Base-by-base conservation (phyloP, 2,888 invertebrate genomes). In the Brachypalpus laphriformis region DNA sequence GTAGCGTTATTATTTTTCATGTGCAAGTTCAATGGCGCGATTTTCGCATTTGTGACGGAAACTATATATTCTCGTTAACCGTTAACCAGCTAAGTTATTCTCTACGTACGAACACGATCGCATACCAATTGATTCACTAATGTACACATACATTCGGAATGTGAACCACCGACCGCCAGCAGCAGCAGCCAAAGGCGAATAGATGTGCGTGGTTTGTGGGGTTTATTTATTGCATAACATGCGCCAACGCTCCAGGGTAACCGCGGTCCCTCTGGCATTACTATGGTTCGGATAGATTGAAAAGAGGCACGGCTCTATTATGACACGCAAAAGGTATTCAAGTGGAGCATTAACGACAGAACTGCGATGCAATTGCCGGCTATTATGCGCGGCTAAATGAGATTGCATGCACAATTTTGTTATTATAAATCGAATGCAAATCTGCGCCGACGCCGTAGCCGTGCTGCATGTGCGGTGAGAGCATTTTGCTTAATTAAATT, bases 1-100 rank as follows among this genome's bases (percentile, higher is more conserved):
- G 66, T 42, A 40, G 74, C 51, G 47, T 66, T 34, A 37, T 68
- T 68, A 49, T 47, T 75, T 75, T 75, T 76, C 71, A 82, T 75
- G 80, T 57, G 81, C 80, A 85, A 85, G 85, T 85, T 85, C 85
- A 85, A 85, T 85, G 85, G 81, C 85, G 80, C 63, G 71, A 61
- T 75, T 85, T 75, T 71, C 65, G 37, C 75, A 65, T 70, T 80
- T 70, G 65, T 25, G 68, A 75, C 56, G 80, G 80, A 74, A 83
- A 80, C 74, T 75, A 75, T 71, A 54, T 71, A 71, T 80, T 70
- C 80, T 75, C 63, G 74, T 80, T 80, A 85, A 85, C 85, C 81
- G 85, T 85, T 85, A 81, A 42, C 40, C 57, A n/a, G 66, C 56
- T 61, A 56, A 80, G 71, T 80, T 74, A 75, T 80, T 65, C 80